Conservation (phyloP, 2,888 invertebrate genomes). For the Teinopalpus imperialis region DNA sequence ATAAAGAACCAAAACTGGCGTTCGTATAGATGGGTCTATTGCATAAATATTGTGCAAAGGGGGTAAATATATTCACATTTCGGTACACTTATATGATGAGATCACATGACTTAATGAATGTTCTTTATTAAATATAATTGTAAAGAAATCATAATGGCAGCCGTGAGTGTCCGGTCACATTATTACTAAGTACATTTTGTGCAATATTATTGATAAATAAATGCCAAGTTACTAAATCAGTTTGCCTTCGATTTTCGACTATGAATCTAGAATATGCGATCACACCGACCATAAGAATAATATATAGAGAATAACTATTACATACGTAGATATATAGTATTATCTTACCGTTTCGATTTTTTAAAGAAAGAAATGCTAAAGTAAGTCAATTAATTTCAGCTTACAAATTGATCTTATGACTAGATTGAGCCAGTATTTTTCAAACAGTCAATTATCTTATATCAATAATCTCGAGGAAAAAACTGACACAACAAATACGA, state of each 20-base stretch:
- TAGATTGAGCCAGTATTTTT: constrained; percentile 79
- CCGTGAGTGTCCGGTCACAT: constrained; percentile 49
- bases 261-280: constrained; percentile 51
- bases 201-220: constrained; percentile 71
- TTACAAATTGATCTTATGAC: constrained; percentile 79
- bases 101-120: constrained; percentile 66
- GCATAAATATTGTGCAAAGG: constrained; percentile 50
- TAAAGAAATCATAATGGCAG: constrained; percentile 47
- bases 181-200: constrained; percentile 78
- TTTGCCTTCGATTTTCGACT: constrained; percentile 52
- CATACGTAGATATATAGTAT: constrained; percentile 46
- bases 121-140: constrained; percentile 47
- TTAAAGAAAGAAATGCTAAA: constrained; percentile 60
- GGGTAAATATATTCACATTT: constrained; percentile 42
- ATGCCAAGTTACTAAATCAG: constrained; percentile 61
- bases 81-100: constrained; percentile 67
- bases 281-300: constrained; percentile 49
- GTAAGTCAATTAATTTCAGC: constrained; percentile 67
- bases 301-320: constrained; percentile 49
- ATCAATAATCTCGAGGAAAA: constrained; percentile 57
- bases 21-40: constrained; percentile 41
- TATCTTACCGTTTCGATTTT: constrained; percentile 64
- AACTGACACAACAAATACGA: constrained; percentile 75
- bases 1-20: constrained; percentile 49
- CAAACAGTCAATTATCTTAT: constrained; percentile 57